phyloP scores from a whole-genome alignment of 2,113 vertebrate species.

The Sapayoa aenigma region DNA sequence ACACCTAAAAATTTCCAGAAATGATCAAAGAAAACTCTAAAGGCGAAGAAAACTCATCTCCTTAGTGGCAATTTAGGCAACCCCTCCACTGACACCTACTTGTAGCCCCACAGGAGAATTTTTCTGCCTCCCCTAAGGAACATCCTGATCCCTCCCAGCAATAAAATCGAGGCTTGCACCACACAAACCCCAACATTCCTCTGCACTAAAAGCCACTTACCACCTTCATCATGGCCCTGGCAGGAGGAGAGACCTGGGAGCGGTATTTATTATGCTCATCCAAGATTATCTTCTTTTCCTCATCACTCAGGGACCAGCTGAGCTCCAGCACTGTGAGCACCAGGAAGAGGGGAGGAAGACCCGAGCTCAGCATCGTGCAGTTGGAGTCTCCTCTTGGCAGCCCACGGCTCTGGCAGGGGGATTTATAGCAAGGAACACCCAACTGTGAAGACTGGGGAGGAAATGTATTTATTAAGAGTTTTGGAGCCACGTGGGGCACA shows the following conservation, averaged over 20 bases:
- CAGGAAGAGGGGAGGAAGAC: conserved; percentile 32
- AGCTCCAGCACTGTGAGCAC: conserved; percentile 42
- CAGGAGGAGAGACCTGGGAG: conserved; percentile 57
- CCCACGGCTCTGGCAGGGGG: conserved; percentile 66
- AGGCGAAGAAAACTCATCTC: background rate
- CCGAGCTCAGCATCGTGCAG: conserved; percentile 67
- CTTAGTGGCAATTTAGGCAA: background rate
- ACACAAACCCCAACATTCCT: background rate
- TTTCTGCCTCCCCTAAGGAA: background rate
- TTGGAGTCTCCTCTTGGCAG: conserved; percentile 58
- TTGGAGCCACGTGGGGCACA: conserved; percentile 21
- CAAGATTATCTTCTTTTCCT: conserved; percentile 66
- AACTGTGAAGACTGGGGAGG: conserved; percentile 50
- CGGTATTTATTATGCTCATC: conserved; percentile 74
- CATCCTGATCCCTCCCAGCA: background rate
- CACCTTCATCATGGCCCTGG: conserved; percentile 74
- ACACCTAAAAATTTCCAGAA: background rate
- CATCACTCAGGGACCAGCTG: conserved; percentile 48
- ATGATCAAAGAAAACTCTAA: background rate
- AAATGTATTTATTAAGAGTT: conserved; percentile 16
- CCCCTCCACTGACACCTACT: accelerated
- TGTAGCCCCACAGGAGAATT: background rate
- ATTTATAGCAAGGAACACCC: conserved; percentile 78
- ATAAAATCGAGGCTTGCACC: accelerated
- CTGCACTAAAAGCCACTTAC: conserved; percentile 56